phyloP scores from a whole-genome alignment of 1,140 invertebrate genomes.

The Eulimnadia texana region DNA sequence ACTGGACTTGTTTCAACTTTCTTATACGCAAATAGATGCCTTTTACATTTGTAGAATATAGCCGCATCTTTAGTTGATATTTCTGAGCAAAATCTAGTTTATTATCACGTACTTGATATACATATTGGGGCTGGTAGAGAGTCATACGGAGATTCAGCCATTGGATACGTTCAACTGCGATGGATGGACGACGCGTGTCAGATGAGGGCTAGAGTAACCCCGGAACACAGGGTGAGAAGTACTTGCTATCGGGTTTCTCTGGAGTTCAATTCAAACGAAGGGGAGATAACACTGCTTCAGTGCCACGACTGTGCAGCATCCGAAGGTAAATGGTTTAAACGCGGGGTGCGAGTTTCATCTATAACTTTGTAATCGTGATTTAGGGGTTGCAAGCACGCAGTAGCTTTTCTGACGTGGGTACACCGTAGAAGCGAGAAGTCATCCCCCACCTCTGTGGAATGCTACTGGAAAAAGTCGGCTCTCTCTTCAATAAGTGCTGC shows the following conservation, averaged over 20 bases:
- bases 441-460: constrained; percentile 25
- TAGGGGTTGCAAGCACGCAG: constrained; percentile 29
- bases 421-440: constrained; percentile 29
- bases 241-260: not conserved
- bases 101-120: not conserved
- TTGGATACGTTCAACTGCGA: not conserved
- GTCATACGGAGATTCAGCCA: not conserved
- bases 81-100: too few relatives aligned
- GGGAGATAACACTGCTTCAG: not conserved
- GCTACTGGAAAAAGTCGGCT: constrained; percentile 28
- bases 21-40: too few relatives aligned
- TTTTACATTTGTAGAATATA: too few relatives aligned
- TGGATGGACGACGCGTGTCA: not conserved
- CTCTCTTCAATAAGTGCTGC: constrained; percentile 20
- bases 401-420: constrained; percentile 29
- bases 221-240: not conserved
- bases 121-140: not conserved
- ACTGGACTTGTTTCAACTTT: too few relatives aligned
- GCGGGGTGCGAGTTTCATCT: not conserved
- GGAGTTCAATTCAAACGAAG: not conserved
- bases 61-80: too few relatives aligned
- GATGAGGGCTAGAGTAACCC: not conserved
- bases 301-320: not conserved
- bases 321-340: not conserved
- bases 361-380: not conserved